These are phyloP conservation scores for Spondyliosoma cantharus DNA, from an alignment of 2,797 vertebrate species.

Conservation along the genomic window DNA sequence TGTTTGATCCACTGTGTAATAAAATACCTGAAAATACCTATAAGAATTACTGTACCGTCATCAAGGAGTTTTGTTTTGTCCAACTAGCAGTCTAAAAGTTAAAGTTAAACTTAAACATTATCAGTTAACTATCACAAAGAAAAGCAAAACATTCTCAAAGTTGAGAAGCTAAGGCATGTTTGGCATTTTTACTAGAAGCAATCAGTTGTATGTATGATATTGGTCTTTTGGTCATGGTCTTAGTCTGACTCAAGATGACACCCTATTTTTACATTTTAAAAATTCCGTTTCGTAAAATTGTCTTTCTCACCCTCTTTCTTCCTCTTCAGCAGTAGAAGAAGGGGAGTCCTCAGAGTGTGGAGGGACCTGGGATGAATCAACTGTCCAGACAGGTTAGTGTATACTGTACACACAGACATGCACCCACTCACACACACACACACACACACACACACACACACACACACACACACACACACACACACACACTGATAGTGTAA, in stretches of 20 bases:
- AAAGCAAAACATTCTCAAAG: background rate
- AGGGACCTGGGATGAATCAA: slow-evolving; percentile 92
- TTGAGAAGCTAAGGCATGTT: background rate
- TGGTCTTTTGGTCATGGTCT: background rate
- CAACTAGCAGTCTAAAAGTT: background rate
- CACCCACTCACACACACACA: slow-evolving; percentile 54
- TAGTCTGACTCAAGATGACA: background rate
- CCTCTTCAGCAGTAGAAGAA: slow-evolving; percentile 90
- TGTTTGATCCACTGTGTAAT: background rate
- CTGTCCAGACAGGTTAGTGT: slow-evolving; percentile 93
- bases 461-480: slow-evolving; percentile 46
- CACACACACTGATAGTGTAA: slow-evolving; percentile 16
- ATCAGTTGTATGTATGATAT: background rate
- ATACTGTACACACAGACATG: slow-evolving; percentile 46
- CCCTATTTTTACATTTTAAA: too few species aligned
- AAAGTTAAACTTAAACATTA: background rate
- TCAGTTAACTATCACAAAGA: background rate
- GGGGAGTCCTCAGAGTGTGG: slow-evolving; percentile 93
- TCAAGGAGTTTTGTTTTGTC: background rate
- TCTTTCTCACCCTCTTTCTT: slow-evolving; percentile 25
- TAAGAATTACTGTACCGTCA: background rate
- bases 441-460: slow-evolving; percentile 56
- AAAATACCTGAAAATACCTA: background rate
- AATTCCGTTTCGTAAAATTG: too few species aligned
- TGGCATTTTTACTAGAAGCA: background rate